Evolutionary conservation across 2,888 invertebrate genomes (phyloP).

Genomic region (Hermodice carunculata): DNA sequence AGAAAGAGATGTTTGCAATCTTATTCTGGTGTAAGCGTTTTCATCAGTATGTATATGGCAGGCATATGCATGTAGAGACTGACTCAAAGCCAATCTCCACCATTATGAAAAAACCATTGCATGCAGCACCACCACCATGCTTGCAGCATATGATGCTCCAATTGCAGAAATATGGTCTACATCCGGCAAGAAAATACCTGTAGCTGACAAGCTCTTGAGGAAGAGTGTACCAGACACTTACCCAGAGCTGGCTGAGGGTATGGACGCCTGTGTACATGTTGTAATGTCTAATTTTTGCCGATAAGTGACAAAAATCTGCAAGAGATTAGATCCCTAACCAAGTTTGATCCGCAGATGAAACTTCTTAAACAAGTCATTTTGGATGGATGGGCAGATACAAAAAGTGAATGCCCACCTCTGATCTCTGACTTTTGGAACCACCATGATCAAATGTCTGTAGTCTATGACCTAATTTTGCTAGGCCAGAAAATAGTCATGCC

Average conservation of each 20-base stretch:
- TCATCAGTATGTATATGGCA: background rate
- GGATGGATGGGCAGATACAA: background rate
- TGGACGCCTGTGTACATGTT: no score
- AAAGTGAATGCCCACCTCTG: background rate
- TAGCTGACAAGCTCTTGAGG: background rate
- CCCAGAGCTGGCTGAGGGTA: no score
- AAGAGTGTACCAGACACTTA: background rate
- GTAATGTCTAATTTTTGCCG: no score
- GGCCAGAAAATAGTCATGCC: background rate
- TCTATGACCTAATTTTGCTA: slow-evolving; percentile 3
- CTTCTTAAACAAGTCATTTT: background rate
- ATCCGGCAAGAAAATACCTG: background rate
- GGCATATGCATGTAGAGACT: background rate
- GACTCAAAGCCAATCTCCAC: background rate
- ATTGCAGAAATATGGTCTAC: background rate
- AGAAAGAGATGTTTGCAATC: background rate
- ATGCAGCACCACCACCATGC: background rate
- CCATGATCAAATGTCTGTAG: background rate
- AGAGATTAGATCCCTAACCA: no score
- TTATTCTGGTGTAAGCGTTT: background rate
- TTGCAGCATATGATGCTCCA: background rate
- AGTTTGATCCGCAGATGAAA: no score
- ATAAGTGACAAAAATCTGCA: no score
- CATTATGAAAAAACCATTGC: background rate
- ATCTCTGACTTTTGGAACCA: no score